Evolutionary conservation across 2,797 vertebrate species (phyloP).

Genomic region (Chaetodon trifasciatus): DNA sequence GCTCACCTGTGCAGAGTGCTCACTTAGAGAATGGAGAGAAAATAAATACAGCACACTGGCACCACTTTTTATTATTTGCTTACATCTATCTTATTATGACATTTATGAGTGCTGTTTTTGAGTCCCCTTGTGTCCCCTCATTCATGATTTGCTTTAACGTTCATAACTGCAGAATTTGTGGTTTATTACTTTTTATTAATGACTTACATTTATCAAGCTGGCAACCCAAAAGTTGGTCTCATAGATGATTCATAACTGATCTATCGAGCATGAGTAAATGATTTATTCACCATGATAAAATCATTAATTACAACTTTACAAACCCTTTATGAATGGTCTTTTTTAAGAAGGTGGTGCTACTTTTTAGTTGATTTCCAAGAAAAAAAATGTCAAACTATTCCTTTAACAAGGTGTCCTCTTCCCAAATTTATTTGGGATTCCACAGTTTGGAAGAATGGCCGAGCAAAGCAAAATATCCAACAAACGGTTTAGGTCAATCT

Average conservation of each 20-base stretch:
- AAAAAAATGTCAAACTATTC: not conserved
- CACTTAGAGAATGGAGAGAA: slow-evolving; percentile 15
- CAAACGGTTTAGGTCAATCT: not conserved
- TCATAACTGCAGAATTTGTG: not conserved
- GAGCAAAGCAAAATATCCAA: not conserved
- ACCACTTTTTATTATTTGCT: slow-evolving; percentile 2
- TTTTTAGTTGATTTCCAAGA: not conserved
- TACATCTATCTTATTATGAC: not conserved
- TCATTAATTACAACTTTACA: slow-evolving; percentile 5
- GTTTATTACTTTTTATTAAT: slow-evolving; percentile 7
- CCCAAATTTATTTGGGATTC: not conserved
- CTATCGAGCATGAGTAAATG: not conserved
- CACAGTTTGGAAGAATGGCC: not conserved
- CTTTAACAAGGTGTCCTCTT: not conserved
- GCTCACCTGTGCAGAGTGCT: slow-evolving; percentile 12
- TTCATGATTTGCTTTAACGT: not conserved
- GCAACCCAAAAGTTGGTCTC: not conserved
- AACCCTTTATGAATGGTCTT: not conserved
- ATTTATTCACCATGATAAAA: not conserved
- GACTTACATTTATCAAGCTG: slow-evolving; percentile 13
- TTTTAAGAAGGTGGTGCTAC: not conserved
- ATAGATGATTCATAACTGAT: slow-evolving; percentile 6
- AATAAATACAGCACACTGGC: slow-evolving; percentile 6
- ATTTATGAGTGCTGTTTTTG: not conserved
- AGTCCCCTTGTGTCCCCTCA: not conserved